A percentile compares a stretch with the other conserved stretches of the same genome.
These are phyloP conservation scores for Himalopsyche japonica DNA, from an alignment of 2,888 invertebrate genomes.

Conservation along the genomic window DNA sequence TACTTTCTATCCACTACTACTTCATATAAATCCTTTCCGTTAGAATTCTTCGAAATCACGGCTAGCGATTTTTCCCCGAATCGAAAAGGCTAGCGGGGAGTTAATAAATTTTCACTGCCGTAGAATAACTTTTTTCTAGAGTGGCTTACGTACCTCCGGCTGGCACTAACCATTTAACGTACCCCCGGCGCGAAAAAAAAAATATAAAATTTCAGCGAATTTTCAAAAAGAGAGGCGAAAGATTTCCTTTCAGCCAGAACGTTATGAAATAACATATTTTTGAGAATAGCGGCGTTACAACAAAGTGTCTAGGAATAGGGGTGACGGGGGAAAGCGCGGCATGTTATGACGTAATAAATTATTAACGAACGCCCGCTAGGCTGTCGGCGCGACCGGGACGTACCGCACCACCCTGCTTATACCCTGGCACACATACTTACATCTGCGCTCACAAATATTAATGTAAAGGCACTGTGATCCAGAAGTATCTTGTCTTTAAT, in stretches of 20 bases:
- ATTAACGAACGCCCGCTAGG: constrained; percentile 23
- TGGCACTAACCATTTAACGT: not conserved
- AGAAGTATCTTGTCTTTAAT: not conserved
- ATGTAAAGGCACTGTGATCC: not conserved
- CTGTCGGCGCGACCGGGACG: constrained; percentile 13
- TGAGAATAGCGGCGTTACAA: not conserved
- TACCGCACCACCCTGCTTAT: not conserved
- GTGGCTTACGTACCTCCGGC: constrained; percentile 16
- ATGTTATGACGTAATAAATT: constrained; percentile 28
- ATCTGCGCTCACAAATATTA: not conserved
- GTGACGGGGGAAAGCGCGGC: not conserved
- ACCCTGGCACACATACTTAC: not conserved
- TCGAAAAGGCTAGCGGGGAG: not conserved
- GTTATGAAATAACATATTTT: not conserved
- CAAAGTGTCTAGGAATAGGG: not conserved
- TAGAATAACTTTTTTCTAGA: not conserved
- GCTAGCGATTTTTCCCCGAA: not conserved
- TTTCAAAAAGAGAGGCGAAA: not conserved
- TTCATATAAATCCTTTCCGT: not conserved
- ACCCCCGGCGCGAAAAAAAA: not conserved
- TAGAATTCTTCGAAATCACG: not conserved
- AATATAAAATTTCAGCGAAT: not conserved
- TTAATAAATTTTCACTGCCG: not conserved
- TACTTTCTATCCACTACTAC: not conserved
- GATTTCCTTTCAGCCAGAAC: not conserved